Conservation (phyloP, 2,797 vertebrate genomes). For the Argya squamiceps region DNA sequence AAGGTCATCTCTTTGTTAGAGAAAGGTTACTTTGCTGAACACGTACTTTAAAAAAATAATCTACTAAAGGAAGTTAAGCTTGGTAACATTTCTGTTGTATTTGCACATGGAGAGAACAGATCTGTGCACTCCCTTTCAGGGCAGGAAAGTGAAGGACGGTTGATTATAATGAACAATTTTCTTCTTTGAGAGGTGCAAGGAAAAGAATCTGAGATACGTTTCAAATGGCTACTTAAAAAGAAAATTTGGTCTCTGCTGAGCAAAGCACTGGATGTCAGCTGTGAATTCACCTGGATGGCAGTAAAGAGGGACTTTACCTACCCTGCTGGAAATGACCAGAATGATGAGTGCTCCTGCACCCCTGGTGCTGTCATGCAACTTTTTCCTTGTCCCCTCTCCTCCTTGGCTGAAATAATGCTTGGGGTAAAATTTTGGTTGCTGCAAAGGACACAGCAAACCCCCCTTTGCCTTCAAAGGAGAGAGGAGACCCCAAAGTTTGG, state of each 20-base stretch:
- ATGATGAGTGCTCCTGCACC: neutral
- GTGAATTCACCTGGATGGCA: neutral
- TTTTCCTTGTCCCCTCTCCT: neutral
- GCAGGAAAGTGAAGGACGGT: neutral
- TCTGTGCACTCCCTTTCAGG: neutral
- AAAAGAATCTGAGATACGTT: neutral
- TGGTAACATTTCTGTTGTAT: slow-evolving; percentile 24
- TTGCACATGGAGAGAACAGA: neutral
- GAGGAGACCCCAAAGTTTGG: neutral
- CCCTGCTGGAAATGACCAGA: neutral
- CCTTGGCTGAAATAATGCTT: neutral
- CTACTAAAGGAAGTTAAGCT: neutral
- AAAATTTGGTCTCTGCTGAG: neutral
- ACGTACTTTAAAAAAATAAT: slow-evolving; percentile 1
- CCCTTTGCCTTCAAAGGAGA: neutral
- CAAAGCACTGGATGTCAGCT: neutral
- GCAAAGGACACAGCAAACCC: neutral
- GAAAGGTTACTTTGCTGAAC: slow-evolving; percentile 26
- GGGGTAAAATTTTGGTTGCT: neutral
- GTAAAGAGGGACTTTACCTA: neutral
- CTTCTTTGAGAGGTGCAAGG: neutral
- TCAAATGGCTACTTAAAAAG: neutral
- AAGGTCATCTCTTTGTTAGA: slow-evolving; percentile 52
- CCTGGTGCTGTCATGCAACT: neutral
- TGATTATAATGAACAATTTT: neutral